Conservation (phyloP, 2,888 invertebrate genomes). For the Piscicola geometra region DNA sequence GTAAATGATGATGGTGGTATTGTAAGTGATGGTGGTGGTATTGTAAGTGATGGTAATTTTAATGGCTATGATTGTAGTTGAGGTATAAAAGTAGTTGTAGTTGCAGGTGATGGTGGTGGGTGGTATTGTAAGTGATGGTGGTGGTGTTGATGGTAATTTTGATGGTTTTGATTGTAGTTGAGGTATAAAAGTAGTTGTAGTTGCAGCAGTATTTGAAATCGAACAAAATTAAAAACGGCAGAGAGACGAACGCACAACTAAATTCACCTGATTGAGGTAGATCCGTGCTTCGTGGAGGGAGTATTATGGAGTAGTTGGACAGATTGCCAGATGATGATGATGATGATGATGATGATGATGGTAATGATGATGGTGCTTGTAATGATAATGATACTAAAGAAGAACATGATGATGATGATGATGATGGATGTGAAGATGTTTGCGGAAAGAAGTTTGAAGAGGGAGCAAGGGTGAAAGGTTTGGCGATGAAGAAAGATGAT, state of each 20-base stretch:
- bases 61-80: no score
- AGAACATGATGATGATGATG: background rate
- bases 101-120: no score
- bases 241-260: no score
- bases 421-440: slow-evolving; percentile 4
- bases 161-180: no score
- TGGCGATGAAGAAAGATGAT: background rate
- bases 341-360: background rate
- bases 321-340: background rate
- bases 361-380: background rate
- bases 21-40: no score
- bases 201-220: no score
- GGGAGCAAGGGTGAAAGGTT: background rate
- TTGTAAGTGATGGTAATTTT: no score
- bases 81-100: no score
- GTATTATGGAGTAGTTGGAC: background rate
- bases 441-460: background rate
- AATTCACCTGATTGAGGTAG: slow-evolving; percentile 2
- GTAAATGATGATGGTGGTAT: background rate
- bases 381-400: background rate
- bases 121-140: no score
- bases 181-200: no score
- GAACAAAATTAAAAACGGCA: no score
- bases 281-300: background rate
- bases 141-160: no score